Percentiles rank a stretch among this genome's conserved stretches.
phyloP scores from a whole-genome alignment of 2,888 invertebrate species.

The Argynnis bischoffii region DNA sequence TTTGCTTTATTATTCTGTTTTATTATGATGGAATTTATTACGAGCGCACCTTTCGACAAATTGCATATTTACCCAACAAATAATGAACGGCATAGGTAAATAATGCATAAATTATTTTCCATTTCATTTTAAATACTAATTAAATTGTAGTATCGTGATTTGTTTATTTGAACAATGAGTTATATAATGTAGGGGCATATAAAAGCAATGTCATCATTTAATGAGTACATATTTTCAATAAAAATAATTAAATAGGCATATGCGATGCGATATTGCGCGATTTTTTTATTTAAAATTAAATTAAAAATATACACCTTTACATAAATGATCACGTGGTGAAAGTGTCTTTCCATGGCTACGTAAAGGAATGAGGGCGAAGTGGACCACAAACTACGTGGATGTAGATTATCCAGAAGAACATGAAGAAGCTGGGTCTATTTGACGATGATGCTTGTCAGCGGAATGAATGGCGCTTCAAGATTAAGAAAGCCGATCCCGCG shows the following conservation, averaged over 20 bases:
- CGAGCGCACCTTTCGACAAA: conserved; percentile 26
- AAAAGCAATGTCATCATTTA: background rate
- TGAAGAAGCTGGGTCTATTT: background rate
- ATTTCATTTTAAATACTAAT: conserved; percentile 36
- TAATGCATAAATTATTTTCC: conserved; percentile 31
- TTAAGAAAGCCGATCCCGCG: too few relatives aligned
- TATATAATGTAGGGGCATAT: background rate
- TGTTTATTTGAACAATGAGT: conserved; percentile 22
- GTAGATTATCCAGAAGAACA: background rate
- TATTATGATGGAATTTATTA: conserved; percentile 38
- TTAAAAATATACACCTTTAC: too few relatives aligned
- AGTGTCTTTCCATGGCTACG: too few relatives aligned
- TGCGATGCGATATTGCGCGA: too few relatives aligned
- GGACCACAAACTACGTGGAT: too few relatives aligned
- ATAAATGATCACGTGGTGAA: too few relatives aligned
- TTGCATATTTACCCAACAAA: conserved; percentile 34
- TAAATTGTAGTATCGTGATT: conserved; percentile 27
- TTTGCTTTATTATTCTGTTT: conserved; percentile 40
- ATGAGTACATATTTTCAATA: too few relatives aligned
- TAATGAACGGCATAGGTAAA: conserved; percentile 31
- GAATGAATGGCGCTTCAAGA: too few relatives aligned
- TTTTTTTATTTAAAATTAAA: too few relatives aligned
- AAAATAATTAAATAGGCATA: too few relatives aligned
- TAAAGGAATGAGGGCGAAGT: too few relatives aligned
- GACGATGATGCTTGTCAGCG: too few relatives aligned